Percentiles rank a stretch among this genome's conserved stretches.
These are phyloP conservation scores for Hucho hucho DNA, from an alignment of 2,113 vertebrate species.

Conservation along the genomic window DNA sequence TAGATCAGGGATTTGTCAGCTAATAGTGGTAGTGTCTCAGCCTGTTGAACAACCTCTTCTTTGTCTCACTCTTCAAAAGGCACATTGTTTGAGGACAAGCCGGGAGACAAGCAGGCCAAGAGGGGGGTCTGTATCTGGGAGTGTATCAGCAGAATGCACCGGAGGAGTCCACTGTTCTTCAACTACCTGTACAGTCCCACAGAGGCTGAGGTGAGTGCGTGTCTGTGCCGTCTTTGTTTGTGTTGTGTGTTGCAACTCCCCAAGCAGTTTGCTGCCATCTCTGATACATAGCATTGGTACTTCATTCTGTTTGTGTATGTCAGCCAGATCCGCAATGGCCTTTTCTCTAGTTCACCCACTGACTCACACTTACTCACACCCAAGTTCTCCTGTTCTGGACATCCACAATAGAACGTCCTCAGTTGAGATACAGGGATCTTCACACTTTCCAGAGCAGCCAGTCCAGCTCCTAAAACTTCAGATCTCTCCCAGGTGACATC, in stretches of 20 bases:
- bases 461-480: not conserved
- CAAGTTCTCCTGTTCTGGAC: not conserved
- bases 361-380: not conserved
- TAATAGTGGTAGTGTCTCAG: not conserved
- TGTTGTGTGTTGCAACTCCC: not conserved
- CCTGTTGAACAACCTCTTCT: conserved; percentile 23
- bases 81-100: conserved; percentile 92
- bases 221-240: conserved; percentile 9
- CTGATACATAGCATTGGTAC: not conserved
- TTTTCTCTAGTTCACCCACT: conserved; percentile 32
- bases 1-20: not conserved
- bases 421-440: not conserved
- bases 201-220: conserved; percentile 77
- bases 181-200: conserved; percentile 90
- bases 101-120: conserved; percentile 87
- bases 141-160: conserved; percentile 90
- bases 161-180: conserved; percentile 90
- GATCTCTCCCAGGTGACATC: conserved; percentile 9
- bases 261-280: not conserved
- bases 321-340: conserved; percentile 7
- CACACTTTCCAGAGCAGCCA: not conserved
- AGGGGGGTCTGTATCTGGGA: conserved; percentile 97
- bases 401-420: not conserved
- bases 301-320: not conserved
- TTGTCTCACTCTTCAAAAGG: conserved; percentile 70